Conservation (phyloP, 2,888 invertebrate genomes). For the Euplagia quadripunctaria region DNA sequence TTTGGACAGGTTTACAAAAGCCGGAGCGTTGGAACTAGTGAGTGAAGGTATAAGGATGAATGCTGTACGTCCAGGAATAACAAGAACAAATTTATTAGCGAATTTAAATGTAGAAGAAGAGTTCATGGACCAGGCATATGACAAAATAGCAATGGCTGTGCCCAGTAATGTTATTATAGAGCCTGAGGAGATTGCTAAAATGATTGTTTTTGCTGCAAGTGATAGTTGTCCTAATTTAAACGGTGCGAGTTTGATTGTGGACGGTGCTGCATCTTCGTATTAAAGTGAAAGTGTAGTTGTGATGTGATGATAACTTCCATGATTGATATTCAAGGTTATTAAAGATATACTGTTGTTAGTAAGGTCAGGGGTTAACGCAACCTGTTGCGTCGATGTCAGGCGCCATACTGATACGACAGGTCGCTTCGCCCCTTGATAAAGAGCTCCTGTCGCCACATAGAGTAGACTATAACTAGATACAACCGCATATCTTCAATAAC, state of each 20-base stretch:
- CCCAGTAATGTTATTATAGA: conserved; percentile 66
- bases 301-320: background rate
- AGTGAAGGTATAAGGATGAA: conserved; percentile 73
- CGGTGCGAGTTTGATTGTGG: conserved; percentile 64
- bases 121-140: conserved; percentile 60
- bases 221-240: conserved; percentile 65
- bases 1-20: conserved; percentile 67
- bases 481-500: background rate
- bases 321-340: background rate
- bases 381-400: background rate
- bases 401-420: background rate
- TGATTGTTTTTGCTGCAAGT: conserved; percentile 69
- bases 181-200: conserved; percentile 71
- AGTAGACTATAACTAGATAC: background rate
- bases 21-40: conserved; percentile 68
- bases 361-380: background rate
- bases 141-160: conserved; percentile 56
- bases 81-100: conserved; percentile 67
- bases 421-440: background rate
- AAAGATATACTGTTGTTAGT: background rate
- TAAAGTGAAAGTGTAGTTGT: conserved; percentile 19
- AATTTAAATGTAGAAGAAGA: conserved; percentile 69
- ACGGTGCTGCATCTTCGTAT: conserved; percentile 63
- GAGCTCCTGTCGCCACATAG: background rate
- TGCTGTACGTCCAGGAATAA: conserved; percentile 71